Evolutionary conservation across 2,113 vertebrate species (phyloP).

Genomic region (Physeter macrocephalus): DNA sequence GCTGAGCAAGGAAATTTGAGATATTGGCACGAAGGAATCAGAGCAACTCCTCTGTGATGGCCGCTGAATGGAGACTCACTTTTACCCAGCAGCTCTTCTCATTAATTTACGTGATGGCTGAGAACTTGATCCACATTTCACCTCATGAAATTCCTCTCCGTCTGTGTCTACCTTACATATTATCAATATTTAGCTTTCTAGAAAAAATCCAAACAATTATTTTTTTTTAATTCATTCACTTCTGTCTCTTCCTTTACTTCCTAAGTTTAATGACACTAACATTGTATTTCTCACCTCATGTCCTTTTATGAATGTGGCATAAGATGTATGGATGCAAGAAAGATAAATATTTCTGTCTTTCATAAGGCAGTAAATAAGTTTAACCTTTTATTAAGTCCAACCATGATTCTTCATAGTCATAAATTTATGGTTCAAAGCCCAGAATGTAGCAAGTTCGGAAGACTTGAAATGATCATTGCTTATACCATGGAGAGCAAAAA

Average conservation of each 20-base stretch:
- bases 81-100: background rate
- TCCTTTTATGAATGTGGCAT: background rate
- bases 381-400: background rate
- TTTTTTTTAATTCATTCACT: background rate
- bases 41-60: background rate
- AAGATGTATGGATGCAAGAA: background rate
- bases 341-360: background rate
- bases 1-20: background rate
- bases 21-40: background rate
- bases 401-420: background rate
- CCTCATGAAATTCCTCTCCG: background rate
- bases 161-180: background rate
- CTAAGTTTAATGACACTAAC: background rate
- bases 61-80: background rate
- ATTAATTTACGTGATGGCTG: accelerated
- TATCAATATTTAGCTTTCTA: background rate
- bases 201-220: background rate
- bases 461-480: background rate
- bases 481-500: background rate
- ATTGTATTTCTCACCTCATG: background rate
- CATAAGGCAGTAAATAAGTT: background rate
- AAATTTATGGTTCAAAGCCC: background rate
- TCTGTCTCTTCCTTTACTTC: background rate
- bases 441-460: background rate
- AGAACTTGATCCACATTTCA: background rate